Conservation (phyloP, 1,140 invertebrate species). For the Orius insidiosus region DNA sequence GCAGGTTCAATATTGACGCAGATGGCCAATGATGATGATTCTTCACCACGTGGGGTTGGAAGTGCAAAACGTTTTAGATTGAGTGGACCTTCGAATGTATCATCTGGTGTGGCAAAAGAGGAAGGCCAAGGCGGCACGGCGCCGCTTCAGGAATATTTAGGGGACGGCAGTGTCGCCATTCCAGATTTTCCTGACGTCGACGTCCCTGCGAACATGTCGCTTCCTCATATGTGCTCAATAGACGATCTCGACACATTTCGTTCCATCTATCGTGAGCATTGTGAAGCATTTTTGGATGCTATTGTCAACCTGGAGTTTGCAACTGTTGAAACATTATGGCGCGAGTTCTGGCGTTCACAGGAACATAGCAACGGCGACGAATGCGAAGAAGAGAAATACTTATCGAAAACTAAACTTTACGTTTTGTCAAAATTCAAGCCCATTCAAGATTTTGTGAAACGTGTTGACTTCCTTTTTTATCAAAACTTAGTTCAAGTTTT, state of each 20-base stretch:
- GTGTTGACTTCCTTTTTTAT: conserved; percentile 88
- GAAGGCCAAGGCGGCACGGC: background rate
- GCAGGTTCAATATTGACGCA: conserved; percentile 59
- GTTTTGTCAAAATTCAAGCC: conserved; percentile 35
- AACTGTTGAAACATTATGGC: conserved; percentile 77
- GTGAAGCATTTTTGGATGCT: conserved; percentile 77
- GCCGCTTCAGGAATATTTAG: conserved; percentile 20
- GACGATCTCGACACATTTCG: conserved; percentile 65
- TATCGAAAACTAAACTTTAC: conserved; percentile 47
- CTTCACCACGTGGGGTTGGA: conserved; percentile 13
- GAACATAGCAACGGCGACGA: conserved; percentile 60
- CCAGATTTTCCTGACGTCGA: conserved; percentile 69
- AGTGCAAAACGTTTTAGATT: conserved; percentile 17
- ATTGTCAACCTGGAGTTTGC: conserved; percentile 82
- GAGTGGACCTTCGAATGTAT: background rate
- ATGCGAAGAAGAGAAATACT: conserved; percentile 57
- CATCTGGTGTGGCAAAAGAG: no score
- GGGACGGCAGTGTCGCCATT: conserved; percentile 42
- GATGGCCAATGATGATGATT: conserved; percentile 21
- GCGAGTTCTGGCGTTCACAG: conserved; percentile 78
- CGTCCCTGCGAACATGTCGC: conserved; percentile 34
- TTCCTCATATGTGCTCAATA: conserved; percentile 59
- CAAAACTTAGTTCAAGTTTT: conserved; percentile 90
- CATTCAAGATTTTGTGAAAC: conserved; percentile 52
- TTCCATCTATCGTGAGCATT: conserved; percentile 76